Base-by-base conservation (phyloP, 92 coral and sea anemone species). In the Actinostola sp. region DNA sequence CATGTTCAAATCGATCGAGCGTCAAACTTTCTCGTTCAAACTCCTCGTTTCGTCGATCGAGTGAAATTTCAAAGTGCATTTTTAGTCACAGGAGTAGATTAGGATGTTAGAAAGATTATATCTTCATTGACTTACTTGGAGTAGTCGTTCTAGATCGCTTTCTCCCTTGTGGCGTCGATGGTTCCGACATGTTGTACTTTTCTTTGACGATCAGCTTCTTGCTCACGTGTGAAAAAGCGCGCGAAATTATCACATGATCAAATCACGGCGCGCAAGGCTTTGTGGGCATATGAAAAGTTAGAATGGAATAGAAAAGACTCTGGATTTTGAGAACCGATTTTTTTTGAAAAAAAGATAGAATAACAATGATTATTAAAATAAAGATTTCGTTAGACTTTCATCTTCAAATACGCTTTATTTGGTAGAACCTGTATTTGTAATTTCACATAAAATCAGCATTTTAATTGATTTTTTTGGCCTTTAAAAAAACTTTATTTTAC, bases 211-310 rank as follows among this genome's bases (percentile, higher is more conserved):
- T 71, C 70, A 66, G 67, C 68, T 33, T 57, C 65, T 75, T 74
- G 52, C 91, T 86, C 91, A 81, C 92, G 88, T 86, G 90, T 83
- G 82, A 80, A 90, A 90, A 90, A 90, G 97, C 97, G 89, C 97
- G 97, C 89, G 97, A 90, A 90, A 90, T 34, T 71, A 84, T 65
- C 89, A 84, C 61, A 71, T 84, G 89, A 84, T 38, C 43, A 7
- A 2, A 24, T 16, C 12, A 14, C 17, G 46, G 60, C 65, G 12
- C 61, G 58, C 50, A 55, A 43, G 66, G 75, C 23, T 5, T 63
- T 67, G 45, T 82, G 88, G 88, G 46, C 21, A 61, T 24, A 23
- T 6, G 60, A 26, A 31, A 27, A 24, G 7, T 1, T 17, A 48
- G 45, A 58, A 14, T 74, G 70, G 70, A 25, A 25, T 27, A 38